phyloP scores from a whole-genome alignment of 2,113 vertebrate genomes.

The Anseranas semipalmata region DNA sequence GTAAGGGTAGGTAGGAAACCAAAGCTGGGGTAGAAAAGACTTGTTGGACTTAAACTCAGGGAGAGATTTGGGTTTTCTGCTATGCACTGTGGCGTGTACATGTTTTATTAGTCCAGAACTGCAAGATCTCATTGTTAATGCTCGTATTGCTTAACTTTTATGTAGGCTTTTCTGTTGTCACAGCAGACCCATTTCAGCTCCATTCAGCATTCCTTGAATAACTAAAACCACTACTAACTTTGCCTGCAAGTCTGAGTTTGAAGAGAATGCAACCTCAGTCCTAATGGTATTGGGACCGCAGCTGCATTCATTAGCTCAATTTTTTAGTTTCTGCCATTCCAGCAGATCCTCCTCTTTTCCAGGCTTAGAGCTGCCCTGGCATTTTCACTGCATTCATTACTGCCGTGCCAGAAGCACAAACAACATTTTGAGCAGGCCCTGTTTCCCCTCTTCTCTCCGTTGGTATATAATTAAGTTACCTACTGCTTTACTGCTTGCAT shows the following conservation, averaged over 20 bases:
- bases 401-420: background rate
- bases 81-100: accelerated
- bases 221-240: background rate
- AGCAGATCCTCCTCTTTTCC: background rate
- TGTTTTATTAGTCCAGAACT: background rate
- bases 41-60: background rate
- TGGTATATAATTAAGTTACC: background rate
- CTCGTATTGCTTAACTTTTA: background rate
- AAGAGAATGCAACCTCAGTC: accelerated
- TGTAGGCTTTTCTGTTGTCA: background rate
- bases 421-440: background rate
- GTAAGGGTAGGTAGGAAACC: background rate
- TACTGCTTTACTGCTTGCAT: background rate
- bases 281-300: background rate
- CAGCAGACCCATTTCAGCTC: background rate
- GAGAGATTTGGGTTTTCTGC: background rate
- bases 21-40: background rate
- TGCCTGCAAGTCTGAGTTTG: background rate
- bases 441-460: background rate
- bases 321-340: background rate
- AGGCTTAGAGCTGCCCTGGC: background rate
- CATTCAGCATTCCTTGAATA: background rate
- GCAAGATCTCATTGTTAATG: background rate
- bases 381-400: background rate
- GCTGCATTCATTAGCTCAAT: background rate